Conservation (phyloP, 2,888 invertebrate genomes). For the Merodon equestris region DNA sequence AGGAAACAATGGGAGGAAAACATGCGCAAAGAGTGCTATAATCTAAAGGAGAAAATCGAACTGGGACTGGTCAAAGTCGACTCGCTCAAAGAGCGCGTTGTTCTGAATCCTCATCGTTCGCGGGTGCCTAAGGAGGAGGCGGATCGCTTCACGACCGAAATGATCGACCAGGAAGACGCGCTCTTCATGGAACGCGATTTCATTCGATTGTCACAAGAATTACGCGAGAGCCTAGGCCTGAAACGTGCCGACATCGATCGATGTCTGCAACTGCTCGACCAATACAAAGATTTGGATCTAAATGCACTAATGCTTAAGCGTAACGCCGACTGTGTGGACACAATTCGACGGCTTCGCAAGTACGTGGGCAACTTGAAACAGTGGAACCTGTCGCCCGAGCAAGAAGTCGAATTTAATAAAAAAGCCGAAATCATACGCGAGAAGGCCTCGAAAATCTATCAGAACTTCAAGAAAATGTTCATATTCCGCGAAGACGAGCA, state of each 20-base stretch:
- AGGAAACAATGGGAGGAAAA: constrained; percentile 84
- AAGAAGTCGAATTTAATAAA: constrained; percentile 82
- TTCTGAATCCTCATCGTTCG: constrained; percentile 80
- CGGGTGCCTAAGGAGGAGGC: constrained; percentile 74
- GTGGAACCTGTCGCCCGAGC: constrained; percentile 84
- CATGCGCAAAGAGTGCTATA: constrained; percentile 82
- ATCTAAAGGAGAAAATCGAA: constrained; percentile 82
- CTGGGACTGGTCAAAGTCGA: constrained; percentile 82
- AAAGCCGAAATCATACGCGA: constrained; percentile 86
- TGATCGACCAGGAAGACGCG: constrained; percentile 75
- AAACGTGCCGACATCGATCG: constrained; percentile 84
- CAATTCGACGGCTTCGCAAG: constrained; percentile 86
- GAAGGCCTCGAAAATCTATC: constrained; percentile 82
- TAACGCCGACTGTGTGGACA: constrained; percentile 88
- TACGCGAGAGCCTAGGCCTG: constrained; percentile 77
- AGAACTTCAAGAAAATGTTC: constrained; percentile 81
- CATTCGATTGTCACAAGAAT: constrained; percentile 74
- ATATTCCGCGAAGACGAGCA: constrained; percentile 82
- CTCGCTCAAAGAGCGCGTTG: constrained; percentile 81
- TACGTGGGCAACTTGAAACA: constrained; percentile 89
- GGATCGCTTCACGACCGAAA: constrained; percentile 74
- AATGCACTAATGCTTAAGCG: constrained; percentile 89
- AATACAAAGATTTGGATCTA: constrained; percentile 78
- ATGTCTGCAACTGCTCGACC: constrained; percentile 85
- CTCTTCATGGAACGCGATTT: constrained; percentile 76